Evolutionary conservation across 2,888 invertebrate genomes (phyloP).

Genomic region (Ischnus inquisitorius): DNA sequence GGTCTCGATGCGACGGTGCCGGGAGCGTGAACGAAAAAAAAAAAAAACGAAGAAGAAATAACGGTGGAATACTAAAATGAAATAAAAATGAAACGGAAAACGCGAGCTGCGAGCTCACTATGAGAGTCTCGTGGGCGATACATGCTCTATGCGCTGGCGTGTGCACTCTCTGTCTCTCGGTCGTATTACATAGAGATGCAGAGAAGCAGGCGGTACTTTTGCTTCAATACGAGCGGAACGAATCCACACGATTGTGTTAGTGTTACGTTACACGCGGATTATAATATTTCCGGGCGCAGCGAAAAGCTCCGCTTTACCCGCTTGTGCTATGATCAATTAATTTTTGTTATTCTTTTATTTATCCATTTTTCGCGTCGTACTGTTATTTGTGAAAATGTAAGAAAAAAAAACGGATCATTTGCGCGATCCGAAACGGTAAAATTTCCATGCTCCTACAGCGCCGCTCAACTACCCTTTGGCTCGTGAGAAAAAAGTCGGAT

Average conservation of each 20-base stretch:
- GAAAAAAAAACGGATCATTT: too few relatives aligned
- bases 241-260: background rate
- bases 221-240: slow-evolving; percentile 29
- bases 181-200: background rate
- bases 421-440: too few relatives aligned
- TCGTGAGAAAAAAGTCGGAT: too few relatives aligned
- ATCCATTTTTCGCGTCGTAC: too few relatives aligned
- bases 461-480: too few relatives aligned
- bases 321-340: slow-evolving; percentile 12
- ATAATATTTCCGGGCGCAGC: slow-evolving; percentile 25
- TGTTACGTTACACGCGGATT: slow-evolving; percentile 38
- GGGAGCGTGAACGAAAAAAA: slow-evolving; percentile 24
- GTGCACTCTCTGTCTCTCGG: background rate
- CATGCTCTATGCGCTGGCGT: background rate
- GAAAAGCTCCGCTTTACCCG: background rate
- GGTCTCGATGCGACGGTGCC: slow-evolving; percentile 42
- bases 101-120: background rate
- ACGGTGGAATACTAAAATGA: slow-evolving; percentile 2
- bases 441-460: too few relatives aligned
- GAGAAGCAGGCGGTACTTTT: background rate
- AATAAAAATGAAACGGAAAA: slow-evolving; percentile 41
- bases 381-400: too few relatives aligned
- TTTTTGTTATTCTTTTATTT: slow-evolving; percentile 11
- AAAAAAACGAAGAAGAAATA: slow-evolving; percentile 47
- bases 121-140: slow-evolving; percentile 7